Evolutionary conservation across 2,888 invertebrate genomes (phyloP).

Genomic region (Cremastobaeus sp.): DNA sequence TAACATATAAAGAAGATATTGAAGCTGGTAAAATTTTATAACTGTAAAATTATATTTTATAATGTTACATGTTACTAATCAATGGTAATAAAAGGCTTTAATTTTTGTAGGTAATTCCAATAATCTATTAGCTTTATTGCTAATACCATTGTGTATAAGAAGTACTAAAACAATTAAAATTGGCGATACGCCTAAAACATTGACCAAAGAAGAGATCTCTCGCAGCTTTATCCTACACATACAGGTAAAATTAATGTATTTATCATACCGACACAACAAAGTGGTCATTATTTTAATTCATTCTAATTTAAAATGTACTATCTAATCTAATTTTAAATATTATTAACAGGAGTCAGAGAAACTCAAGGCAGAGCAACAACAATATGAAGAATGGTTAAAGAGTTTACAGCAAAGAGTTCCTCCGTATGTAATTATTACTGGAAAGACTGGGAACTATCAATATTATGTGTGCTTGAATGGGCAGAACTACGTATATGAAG

Average conservation of each 20-base stretch:
- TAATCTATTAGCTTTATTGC: constrained; percentile 18
- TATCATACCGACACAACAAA: too few species aligned
- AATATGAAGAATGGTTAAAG: constrained; percentile 3
- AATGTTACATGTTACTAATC: too few species aligned
- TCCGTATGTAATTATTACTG: constrained; percentile 11
- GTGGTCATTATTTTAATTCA: too few species aligned
- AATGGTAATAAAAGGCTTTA: too few species aligned
- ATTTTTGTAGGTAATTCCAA: constrained; percentile 18
- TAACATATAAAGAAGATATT: neutral
- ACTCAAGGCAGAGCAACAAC: neutral
- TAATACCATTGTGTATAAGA: constrained; percentile 23
- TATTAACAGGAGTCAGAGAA: constrained; percentile 2
- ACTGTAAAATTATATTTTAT: too few species aligned
- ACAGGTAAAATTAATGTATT: too few species aligned
- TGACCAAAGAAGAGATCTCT: constrained; percentile 15
- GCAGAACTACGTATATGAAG: neutral
- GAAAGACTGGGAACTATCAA: constrained; percentile 3
- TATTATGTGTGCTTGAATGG: constrained; percentile 8
- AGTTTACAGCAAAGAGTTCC: neutral
- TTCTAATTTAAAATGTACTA: neutral
- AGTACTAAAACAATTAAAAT: constrained; percentile 9
- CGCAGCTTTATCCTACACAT: constrained; percentile 15
- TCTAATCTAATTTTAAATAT: neutral
- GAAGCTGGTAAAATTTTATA: constrained; percentile 20
- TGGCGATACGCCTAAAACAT: neutral